Conservation (phyloP, 2,888 invertebrate species). For the Leptopterna dolabrata region DNA sequence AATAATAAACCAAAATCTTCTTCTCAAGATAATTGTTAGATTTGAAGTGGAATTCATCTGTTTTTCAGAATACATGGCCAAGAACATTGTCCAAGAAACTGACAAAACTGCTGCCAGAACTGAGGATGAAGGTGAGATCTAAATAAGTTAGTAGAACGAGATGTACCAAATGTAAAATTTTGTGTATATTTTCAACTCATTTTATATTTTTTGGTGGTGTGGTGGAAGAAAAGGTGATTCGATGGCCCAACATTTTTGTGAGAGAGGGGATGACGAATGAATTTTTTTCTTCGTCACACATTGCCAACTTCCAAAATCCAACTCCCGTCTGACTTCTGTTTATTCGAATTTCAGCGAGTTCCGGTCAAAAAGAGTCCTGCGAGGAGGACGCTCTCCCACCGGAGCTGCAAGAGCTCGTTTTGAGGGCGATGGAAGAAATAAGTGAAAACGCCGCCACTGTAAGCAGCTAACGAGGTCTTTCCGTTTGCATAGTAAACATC, state of each 20-base stretch:
- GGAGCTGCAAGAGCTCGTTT: constrained; percentile 73
- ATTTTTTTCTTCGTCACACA: no score
- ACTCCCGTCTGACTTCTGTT: no score
- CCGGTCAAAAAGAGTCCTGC: background rate
- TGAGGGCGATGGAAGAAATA: constrained; percentile 70
- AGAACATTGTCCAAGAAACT: background rate
- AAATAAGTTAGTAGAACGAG: background rate
- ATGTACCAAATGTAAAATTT: background rate
- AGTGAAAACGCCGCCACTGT: constrained; percentile 6
- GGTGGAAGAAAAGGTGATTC: no score
- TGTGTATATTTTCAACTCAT: no score
- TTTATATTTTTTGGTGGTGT: no score
- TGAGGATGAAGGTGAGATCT: background rate
- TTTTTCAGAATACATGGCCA: constrained; percentile 28
- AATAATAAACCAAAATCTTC: no score
- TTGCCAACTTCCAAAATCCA: no score
- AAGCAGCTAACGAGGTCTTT: constrained; percentile 1
- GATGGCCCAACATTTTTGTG: no score
- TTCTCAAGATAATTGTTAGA: no score
- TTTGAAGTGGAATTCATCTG: no score
- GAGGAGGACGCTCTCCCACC: constrained; percentile 68
- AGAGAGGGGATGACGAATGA: no score
- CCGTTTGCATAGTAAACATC: background rate
- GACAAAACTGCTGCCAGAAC: background rate
- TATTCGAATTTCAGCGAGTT: background rate